phyloP scores from a whole-genome alignment of 2,888 invertebrate species.

The Coelinius sp. region DNA sequence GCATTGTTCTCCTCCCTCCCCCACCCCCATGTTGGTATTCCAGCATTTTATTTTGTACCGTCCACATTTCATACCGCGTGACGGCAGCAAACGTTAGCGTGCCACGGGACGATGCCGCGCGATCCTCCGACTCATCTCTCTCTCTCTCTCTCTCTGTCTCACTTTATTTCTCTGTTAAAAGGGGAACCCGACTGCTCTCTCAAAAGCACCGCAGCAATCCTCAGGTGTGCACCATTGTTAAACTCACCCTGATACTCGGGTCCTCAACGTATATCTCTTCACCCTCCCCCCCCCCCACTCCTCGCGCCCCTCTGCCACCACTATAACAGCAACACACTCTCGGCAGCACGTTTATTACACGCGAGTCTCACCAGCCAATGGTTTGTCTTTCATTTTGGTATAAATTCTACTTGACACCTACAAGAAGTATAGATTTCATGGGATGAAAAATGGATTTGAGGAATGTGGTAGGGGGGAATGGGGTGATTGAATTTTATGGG shows the following conservation, averaged over 20 bases:
- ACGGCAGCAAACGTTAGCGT: constrained; percentile 27
- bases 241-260: constrained; percentile 28
- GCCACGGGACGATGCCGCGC: constrained; percentile 17
- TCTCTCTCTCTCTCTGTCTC: not conserved
- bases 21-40: constrained; percentile 36
- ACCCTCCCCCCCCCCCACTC: not conserved
- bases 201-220: constrained; percentile 61
- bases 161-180: not conserved
- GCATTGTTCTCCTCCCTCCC: constrained; percentile 64
- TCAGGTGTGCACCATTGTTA: constrained; percentile 68
- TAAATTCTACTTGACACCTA: constrained; percentile 8
- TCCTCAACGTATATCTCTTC: constrained; percentile 10
- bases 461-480: too few species aligned
- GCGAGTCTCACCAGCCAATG: constrained; percentile 36
- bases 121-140: constrained; percentile 20
- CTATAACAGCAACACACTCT: constrained; percentile 47
- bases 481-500: constrained; percentile 25
- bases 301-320: constrained; percentile 39
- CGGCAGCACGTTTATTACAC: constrained; percentile 58
- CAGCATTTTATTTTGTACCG: constrained; percentile 52
- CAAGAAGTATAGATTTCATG: not conserved
- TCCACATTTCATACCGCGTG: constrained; percentile 62
- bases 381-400: constrained; percentile 6
- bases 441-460: not conserved
- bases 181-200: constrained; percentile 51